phyloP scores from a whole-genome alignment of 2,113 vertebrate genomes.

The Mesoclemmys tuberculata region DNA sequence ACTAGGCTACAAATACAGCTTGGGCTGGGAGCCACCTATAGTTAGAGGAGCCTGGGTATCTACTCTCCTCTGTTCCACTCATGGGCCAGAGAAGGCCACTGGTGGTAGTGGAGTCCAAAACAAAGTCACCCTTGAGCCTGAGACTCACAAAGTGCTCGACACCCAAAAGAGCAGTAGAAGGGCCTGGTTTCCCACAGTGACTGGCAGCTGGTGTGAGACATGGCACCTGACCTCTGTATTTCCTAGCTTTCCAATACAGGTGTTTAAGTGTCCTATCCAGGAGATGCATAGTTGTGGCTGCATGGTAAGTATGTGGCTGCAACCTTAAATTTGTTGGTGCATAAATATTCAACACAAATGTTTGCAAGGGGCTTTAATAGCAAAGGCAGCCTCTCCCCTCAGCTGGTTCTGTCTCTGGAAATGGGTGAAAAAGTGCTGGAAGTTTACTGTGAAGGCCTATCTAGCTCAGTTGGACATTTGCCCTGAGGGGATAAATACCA shows the following conservation, averaged over 20 bases:
- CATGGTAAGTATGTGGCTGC: background rate
- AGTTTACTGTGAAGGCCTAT: background rate
- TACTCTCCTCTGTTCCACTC: background rate
- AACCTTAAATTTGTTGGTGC: background rate
- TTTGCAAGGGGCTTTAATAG: background rate
- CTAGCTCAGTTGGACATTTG: background rate
- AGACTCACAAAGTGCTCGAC: no score
- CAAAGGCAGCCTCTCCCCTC: no score
- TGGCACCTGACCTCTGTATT: background rate
- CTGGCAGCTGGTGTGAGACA: background rate
- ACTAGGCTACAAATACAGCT: background rate
- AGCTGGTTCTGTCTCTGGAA: background rate
- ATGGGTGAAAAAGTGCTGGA: background rate
- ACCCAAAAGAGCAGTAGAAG: no score
- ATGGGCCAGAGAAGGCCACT: background rate
- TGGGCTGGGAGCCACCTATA: background rate
- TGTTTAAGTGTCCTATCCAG: background rate
- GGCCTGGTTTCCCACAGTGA: no score
- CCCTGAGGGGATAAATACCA: background rate
- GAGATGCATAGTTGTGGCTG: background rate
- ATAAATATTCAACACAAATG: background rate
- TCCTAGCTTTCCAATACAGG: background rate
- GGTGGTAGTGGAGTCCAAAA: background rate
- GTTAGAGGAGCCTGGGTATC: no score
- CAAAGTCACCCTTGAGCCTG: background rate